These are phyloP conservation scores for Heliopora coerulea DNA, from an alignment of 92 coral and sea anemone species.

Conservation along the genomic window DNA sequence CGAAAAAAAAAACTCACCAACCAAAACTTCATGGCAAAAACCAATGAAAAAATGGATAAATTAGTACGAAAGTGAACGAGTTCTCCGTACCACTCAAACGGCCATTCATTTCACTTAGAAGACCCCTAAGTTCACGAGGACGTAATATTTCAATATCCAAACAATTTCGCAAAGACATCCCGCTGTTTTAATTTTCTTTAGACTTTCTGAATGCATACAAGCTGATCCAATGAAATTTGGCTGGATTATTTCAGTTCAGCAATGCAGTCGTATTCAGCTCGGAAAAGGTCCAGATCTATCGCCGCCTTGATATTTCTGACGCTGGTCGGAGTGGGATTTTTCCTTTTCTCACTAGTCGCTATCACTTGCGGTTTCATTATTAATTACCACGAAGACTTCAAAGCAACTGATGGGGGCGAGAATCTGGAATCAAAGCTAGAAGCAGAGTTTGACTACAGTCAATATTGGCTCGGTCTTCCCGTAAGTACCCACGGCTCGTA, in stretches of 20 bases:
- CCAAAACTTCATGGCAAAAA: no score
- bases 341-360: conserved; percentile 5
- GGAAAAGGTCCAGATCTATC: conserved; percentile 1
- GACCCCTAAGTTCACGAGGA: no score
- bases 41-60: no score
- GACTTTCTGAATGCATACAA: conserved; percentile 4
- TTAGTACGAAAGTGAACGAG: no score
- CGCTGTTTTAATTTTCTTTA: conserved; percentile 12
- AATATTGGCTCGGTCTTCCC: conserved; percentile 37
- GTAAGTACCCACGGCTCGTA: conserved; percentile 23
- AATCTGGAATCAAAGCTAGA: conserved; percentile 3
- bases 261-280: conserved; percentile 2
- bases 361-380: conserved; percentile 27
- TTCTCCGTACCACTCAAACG: no score
- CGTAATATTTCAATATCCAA: no score
- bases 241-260: no score
- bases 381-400: conserved; percentile 24
- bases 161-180: not conserved
- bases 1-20: no score
- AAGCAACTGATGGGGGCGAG: conserved; percentile 7
- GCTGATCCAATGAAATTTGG: no score
- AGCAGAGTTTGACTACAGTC: conserved; percentile 27
- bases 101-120: no score
- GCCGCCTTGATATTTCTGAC: conserved; percentile 25
- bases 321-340: conserved; percentile 15